Conservation (phyloP, 2,888 invertebrate species). For the Chymomyza fuscimana region DNA sequence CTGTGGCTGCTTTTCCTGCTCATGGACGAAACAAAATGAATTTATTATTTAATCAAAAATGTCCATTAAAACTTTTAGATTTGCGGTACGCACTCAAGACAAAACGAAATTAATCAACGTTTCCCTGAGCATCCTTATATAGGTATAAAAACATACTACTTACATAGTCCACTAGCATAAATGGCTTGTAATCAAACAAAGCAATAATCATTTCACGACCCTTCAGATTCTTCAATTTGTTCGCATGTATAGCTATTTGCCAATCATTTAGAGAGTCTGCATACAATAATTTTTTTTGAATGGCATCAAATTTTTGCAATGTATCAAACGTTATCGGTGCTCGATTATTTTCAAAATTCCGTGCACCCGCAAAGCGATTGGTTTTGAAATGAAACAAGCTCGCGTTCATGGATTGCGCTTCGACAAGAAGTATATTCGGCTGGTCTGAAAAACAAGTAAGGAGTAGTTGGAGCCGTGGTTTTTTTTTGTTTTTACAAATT, state of each 20-base stretch:
- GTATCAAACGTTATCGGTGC: slow-evolving; percentile 45
- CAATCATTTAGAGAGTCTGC: slow-evolving; percentile 17
- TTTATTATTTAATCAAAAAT: not conserved
- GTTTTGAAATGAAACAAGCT: slow-evolving; percentile 66
- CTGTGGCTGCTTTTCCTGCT: slow-evolving; percentile 46
- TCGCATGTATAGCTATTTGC: slow-evolving; percentile 6
- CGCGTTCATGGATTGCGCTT: slow-evolving; percentile 46
- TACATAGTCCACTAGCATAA: slow-evolving; percentile 66
- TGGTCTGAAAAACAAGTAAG: slow-evolving; percentile 60
- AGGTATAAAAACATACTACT: slow-evolving; percentile 4
- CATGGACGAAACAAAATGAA: not conserved
- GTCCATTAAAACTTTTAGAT: no score
- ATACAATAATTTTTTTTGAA: slow-evolving; percentile 18
- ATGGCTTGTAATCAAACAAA: slow-evolving; percentile 75
- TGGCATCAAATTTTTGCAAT: slow-evolving; percentile 57
- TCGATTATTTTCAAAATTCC: slow-evolving; percentile 38
- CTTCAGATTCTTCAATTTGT: slow-evolving; percentile 65
- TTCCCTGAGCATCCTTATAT: not conserved
- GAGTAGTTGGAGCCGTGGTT: not conserved
- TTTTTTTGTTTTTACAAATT: not conserved
- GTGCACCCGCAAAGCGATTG: slow-evolving; percentile 69
- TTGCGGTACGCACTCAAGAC: no score
- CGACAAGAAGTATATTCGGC: slow-evolving; percentile 69
- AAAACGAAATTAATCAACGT: no score
- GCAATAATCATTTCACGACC: slow-evolving; percentile 71